Base-by-base conservation (phyloP, 2,113 vertebrate genomes). In the Pollimyrus isidori region DNA sequence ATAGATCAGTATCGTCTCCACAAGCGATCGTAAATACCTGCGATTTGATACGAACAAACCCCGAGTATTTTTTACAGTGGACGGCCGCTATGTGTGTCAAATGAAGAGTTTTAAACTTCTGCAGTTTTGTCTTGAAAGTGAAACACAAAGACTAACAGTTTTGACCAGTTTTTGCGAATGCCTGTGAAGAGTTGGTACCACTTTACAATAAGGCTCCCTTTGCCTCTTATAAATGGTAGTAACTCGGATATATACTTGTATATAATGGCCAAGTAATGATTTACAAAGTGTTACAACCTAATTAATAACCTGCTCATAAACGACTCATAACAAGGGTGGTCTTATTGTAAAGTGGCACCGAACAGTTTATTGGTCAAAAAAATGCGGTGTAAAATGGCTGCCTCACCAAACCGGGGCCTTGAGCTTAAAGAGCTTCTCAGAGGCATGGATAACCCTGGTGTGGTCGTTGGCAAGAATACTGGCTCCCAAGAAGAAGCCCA, bases 391-490 rank as follows among this genome's bases (percentile, higher is more conserved):
- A 6, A 26, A 9, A 53, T 19, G 30, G 65, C 42, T 9, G 2
- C 82, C 94, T 96, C 96, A 99, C 98, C 98, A 99, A 92, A 97
- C 95, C 7, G 98, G 98, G 69, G 98, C 97, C 94, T 98, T 99
- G 91, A 99, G 94, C 93, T 97, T 99, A 95, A 99, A 99, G 90
- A 99, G 98, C 89, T 98, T 99, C 95, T 99, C 98, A 1, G 98
- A 99, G 90, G 98, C 98, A 87, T 98, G 97, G 94, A 99, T 98
- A 90, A 98, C 98, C 93, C 97, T 95, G 87, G 96, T 94, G 91
- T 97, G 98, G 94, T 99, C 98, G 82, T 97, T 98, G 92, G 98
- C 98, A 92, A 99, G 93, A 90, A 99, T 96, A 94, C 98, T 98
- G 92, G 98, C 98, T 0, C 97, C 98, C 91, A 99, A 94, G 93